Evolutionary conservation across 2,797 vertebrate genomes (phyloP), one percentile per base, ranked within the genome.

Genomic region (Epinephelus awoara): DNA sequence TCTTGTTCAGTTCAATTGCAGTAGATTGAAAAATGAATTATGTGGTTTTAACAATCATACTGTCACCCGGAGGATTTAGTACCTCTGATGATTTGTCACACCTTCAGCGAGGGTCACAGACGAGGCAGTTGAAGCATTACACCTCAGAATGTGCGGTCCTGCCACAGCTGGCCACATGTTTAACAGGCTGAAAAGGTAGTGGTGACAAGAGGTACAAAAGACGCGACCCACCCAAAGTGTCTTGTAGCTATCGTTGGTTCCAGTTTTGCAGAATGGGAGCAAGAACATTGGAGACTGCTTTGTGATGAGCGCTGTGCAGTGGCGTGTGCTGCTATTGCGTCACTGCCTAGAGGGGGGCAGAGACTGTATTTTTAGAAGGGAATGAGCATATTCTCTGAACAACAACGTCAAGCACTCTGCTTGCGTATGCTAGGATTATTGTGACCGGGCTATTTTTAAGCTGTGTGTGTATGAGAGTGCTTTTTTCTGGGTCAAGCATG

Each of bases 341-440:
- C 93, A 93, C 71, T 69, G 80, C 84, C 88, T 82, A 57, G 56
- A 85, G 86, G 90, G 88, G 78, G 84, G 80, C 61, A 69, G 64
- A 67, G 87, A 40, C 69, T 62, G 75, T 94, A 95, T 93, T 94
- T 94, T 93, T 95, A 94, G 94, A 89, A 74, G 82, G 86, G 90
- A 94, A 89, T 88, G 88, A 85, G 90, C 89, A 93, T 92, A 94
- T 95, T 94, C 90, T 91, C 83, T 83, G 84, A 91, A 83, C 84
- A 65, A 88, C 85, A 84, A 91, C 91, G 90, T 93, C 92, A 93
- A 75, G 86, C 86, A 11, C 90, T 88, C 87, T 93, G 92, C 91
- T 93, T 94, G 89, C 91, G 90, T 94, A 93, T 93, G 89, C 87
- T 80, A 58, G 88, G 93, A 94, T 94, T 94, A 94, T 94, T 94